Base-by-base conservation (phyloP, 1,140 invertebrate genomes). In the Drosophila littoralis region DNA sequence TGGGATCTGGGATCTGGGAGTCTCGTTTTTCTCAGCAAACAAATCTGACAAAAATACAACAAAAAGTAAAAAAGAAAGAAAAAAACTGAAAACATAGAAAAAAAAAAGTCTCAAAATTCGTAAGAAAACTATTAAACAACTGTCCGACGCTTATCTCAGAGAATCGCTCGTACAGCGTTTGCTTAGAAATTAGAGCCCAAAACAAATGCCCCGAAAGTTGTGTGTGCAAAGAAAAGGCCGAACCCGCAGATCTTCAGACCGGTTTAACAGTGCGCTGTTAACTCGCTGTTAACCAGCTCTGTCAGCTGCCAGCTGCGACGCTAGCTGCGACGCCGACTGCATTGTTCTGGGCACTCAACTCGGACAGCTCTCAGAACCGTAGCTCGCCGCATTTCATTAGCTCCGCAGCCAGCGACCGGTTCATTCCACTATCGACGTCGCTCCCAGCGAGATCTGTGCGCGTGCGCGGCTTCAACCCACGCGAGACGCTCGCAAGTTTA, bases 121-220 rank as follows among this genome's bases (percentile, higher is more conserved):
- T 89, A 85, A 79, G 82, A 88, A 88, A 88, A 88, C 84, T 88
- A 88, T 88, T 89, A 88, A 88, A 80, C 80, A 89, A 86, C 78
- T 80, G 83, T 79, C 88, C 68, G 63, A 55, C 51, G 76, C 78
- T 88, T 86, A 83, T 86, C 82, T 71, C 57, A 32, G 64, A 64
- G 80, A 83, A 83, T 71, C 71, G 72, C 68, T 76, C 64, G 67
- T 61, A 54, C 45, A 72, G 68, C 67, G 78, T 89, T 89, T 89
- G 84, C 80, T 89, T 89, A 89, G 84, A 89, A 89, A 89, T 89
- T 89, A 88, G 84, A 89, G 84, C 77, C 80, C 84, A 89, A 89
- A 89, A 89, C 84, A 89, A 79, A 86, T 76, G 71, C 22, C 75
- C 71, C 75, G 51, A 85, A 79, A 79, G 38, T 55, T 88, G 36